These are phyloP conservation scores for Menidia menidia DNA, from an alignment of 2,797 vertebrate species.

Conservation along the genomic window DNA sequence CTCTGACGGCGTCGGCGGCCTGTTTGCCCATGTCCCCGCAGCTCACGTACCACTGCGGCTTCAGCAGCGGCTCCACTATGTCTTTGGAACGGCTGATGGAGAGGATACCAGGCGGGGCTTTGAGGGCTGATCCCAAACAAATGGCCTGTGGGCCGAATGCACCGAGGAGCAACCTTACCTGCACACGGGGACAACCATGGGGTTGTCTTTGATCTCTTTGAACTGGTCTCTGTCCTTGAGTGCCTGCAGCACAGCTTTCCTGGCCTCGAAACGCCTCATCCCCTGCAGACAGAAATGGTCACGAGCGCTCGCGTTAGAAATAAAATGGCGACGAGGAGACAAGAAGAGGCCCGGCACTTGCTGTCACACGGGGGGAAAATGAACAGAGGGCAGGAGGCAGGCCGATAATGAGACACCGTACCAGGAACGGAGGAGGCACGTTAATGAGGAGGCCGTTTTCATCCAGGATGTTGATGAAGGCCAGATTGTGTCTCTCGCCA, in stretches of 20 bases:
- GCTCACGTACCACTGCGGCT: conserved; percentile 93
- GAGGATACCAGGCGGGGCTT: not conserved
- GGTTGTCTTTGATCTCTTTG: conserved; percentile 90
- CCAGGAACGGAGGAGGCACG: conserved; percentile 91
- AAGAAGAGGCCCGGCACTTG: conserved; percentile 40
- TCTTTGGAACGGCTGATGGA: conserved; percentile 90
- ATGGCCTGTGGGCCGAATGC: not conserved
- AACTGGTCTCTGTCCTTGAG: conserved; percentile 88
- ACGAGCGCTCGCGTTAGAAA: conserved; percentile 10
- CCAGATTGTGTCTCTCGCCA: conserved; percentile 87
- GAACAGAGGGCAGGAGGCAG: conserved; percentile 34
- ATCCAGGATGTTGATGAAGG: conserved; percentile 91
- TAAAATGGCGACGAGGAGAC: conserved; percentile 6
- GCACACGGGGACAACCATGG: conserved; percentile 95
- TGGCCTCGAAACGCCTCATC: conserved; percentile 92
- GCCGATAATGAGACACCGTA: conserved; percentile 70
- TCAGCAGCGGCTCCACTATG: conserved; percentile 91
- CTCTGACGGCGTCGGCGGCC: conserved; percentile 87
- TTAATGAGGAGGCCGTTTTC: conserved; percentile 89
- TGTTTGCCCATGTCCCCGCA: conserved; percentile 89
- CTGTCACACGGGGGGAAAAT: conserved; percentile 29
- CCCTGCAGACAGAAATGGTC: conserved; percentile 76
- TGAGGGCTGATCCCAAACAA: not conserved
- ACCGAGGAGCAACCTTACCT: conserved; percentile 79
- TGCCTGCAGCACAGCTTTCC: conserved; percentile 86